A percentile compares a stretch with the other conserved stretches of the same genome.
phyloP scores from a whole-genome alignment of 2,113 vertebrate genomes.

The Xiphorhynchus elegans region DNA sequence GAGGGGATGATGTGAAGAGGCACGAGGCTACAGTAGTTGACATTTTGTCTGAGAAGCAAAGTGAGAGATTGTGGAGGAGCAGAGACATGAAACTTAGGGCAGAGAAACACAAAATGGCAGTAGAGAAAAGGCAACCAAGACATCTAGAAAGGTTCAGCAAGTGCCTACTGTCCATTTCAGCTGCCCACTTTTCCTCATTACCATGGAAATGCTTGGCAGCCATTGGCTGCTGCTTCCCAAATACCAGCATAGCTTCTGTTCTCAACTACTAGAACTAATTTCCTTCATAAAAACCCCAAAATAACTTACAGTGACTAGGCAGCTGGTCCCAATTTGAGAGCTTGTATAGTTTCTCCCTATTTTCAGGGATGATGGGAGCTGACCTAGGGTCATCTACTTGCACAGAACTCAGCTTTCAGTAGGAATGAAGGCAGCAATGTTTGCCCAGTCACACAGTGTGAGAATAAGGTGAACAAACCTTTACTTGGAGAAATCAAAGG shows the following conservation, averaged over 20 bases:
- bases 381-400: not conserved
- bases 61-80: not conserved
- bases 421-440: not conserved
- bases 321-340: not conserved
- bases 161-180: not conserved
- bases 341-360: not conserved
- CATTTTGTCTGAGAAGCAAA: not conserved
- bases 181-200: not conserved
- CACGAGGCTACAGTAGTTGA: not conserved
- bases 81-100: not conserved
- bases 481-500: constrained; percentile 26
- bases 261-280: not conserved
- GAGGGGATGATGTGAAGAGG: not conserved
- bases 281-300: not conserved
- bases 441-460: not conserved
- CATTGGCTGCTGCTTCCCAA: not conserved
- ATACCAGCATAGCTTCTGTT: not conserved
- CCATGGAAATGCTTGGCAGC: not conserved
- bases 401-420: not conserved
- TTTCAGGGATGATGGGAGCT: not conserved
- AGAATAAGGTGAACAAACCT: not conserved
- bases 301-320: not conserved
- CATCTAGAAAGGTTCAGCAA: not conserved
- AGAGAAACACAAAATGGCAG: not conserved
- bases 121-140: not conserved